Conservation (phyloP, 2,888 invertebrate genomes). For the Seira musarum region DNA sequence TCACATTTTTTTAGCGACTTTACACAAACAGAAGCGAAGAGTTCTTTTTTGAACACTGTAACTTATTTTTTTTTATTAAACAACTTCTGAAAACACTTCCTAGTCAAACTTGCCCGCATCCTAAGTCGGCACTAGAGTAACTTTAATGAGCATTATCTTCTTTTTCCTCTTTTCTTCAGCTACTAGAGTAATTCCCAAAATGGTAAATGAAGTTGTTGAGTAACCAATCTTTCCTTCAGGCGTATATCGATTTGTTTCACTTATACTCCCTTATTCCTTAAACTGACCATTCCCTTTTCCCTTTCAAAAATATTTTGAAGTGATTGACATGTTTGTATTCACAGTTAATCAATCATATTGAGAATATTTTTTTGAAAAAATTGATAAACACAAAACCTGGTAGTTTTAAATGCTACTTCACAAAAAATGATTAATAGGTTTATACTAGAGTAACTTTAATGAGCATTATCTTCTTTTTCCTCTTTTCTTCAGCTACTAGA, state of each 20-base stretch:
- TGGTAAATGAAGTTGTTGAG: background rate
- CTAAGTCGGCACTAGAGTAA: too few relatives aligned
- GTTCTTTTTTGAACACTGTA: background rate
- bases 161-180: background rate
- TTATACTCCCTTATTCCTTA: background rate
- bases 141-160: too few relatives aligned
- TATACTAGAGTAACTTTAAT: background rate
- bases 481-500: background rate
- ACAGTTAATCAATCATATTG: background rate
- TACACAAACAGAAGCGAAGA: too few relatives aligned
- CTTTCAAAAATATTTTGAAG: background rate
- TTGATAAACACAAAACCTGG: too few relatives aligned
- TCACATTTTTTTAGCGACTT: too few relatives aligned
- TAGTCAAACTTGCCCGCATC: background rate
- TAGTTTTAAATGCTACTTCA: too few relatives aligned
- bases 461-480: background rate
- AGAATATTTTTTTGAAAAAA: too few relatives aligned
- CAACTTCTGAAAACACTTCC: background rate
- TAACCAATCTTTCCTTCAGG: too few relatives aligned
- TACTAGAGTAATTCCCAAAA: background rate
- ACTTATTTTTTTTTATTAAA: background rate
- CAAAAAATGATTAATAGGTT: background rate
- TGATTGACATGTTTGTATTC: background rate
- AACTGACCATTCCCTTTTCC: background rate
- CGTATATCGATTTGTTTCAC: background rate